A percentile compares a stretch with the other conserved stretches of the same genome.
Evolutionary conservation across 2,113 vertebrate species (phyloP).

Genomic region (Scytalopus superciliaris): DNA sequence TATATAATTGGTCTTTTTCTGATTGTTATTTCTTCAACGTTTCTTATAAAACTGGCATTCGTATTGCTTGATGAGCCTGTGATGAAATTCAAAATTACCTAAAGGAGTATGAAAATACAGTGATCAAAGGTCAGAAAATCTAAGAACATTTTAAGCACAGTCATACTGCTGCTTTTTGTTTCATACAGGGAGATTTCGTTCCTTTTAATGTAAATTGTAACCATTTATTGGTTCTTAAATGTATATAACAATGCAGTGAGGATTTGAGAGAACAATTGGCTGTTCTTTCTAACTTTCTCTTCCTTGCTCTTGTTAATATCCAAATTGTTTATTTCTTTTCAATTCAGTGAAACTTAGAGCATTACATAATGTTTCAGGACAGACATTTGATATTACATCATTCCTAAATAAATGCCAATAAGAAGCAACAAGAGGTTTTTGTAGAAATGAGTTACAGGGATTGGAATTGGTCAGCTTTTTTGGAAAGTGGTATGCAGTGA

Average conservation of each 20-base stretch:
- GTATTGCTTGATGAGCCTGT: background rate
- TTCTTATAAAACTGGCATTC: background rate
- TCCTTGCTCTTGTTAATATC: background rate
- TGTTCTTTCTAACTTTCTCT: conserved; percentile 11
- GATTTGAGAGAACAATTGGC: background rate
- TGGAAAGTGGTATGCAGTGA: background rate
- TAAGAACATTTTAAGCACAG: background rate
- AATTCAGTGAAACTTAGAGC: background rate
- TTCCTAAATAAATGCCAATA: background rate
- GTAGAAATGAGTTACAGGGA: background rate
- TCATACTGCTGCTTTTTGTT: conserved; percentile 2
- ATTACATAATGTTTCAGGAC: background rate
- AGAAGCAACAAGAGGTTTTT: background rate
- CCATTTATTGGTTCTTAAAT: conserved; percentile 24
- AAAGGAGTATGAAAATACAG: background rate
- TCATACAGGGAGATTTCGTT: background rate
- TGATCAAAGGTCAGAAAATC: background rate
- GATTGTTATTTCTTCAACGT: background rate
- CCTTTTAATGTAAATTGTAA: background rate
- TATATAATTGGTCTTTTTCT: background rate
- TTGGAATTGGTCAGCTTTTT: conserved; percentile 17
- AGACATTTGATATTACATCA: background rate
- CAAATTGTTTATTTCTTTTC: background rate
- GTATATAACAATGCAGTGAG: background rate
- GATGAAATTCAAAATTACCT: background rate